Conservation (phyloP, 2,888 invertebrate species). For the Hetaerina titia region DNA sequence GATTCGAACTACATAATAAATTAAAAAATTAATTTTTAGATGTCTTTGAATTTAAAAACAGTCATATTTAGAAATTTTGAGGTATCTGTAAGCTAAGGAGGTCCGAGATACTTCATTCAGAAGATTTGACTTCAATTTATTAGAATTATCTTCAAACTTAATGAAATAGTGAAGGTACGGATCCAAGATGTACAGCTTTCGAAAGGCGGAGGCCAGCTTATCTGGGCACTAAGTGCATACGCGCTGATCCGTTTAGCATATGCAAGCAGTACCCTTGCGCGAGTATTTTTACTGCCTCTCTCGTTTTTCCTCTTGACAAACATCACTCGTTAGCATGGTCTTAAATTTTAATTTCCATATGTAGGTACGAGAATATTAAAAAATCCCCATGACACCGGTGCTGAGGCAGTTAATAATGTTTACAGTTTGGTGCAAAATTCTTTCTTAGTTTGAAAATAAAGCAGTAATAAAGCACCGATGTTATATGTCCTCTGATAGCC, state of each 20-base stretch:
- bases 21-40: too few relatives aligned
- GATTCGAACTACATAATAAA: too few relatives aligned
- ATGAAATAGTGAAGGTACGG: too few relatives aligned
- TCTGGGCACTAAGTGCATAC: too few relatives aligned
- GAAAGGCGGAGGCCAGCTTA: too few relatives aligned
- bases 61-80: too few relatives aligned
- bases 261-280: not conserved
- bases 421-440: not conserved
- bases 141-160: too few relatives aligned
- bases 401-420: not conserved
- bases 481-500: not conserved
- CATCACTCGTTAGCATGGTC: not conserved
- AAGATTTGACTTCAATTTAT: too few relatives aligned
- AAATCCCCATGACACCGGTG: not conserved
- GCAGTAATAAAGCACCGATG: not conserved
- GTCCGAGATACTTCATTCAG: too few relatives aligned
- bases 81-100: too few relatives aligned
- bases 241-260: not conserved
- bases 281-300: not conserved
- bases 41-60: too few relatives aligned
- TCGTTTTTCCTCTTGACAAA: not conserved
- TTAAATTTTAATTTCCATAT: not conserved
- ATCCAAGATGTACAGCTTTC: too few relatives aligned
- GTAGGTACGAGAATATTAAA: not conserved
- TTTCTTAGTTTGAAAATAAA: slow-evolving; percentile 1